These are phyloP conservation scores for Percina caprodes DNA, from an alignment of 2,113 vertebrate genomes.

Conservation along the genomic window DNA sequence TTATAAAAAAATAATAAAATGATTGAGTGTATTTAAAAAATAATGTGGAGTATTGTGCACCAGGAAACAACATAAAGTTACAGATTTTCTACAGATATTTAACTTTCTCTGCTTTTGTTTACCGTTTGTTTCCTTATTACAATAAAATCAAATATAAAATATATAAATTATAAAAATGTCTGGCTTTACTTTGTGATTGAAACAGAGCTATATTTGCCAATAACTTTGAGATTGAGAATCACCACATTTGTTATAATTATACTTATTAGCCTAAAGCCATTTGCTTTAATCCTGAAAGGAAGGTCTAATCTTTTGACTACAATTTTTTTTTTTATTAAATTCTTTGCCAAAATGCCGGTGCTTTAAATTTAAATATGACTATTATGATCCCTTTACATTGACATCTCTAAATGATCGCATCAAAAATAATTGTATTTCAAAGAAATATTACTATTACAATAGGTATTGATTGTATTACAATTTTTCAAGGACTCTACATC, in stretches of 20 bases:
- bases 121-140: background rate
- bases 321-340: too few relatives aligned
- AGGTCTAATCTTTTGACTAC: background rate
- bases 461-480: too few relatives aligned
- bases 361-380: background rate
- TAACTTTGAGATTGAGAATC: too few relatives aligned
- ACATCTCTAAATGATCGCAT: background rate
- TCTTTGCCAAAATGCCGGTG: background rate
- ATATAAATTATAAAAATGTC: too few relatives aligned
- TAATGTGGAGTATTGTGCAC: background rate
- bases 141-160: background rate
- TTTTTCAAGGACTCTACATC: background rate
- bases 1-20: background rate
- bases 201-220: too few relatives aligned
- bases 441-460: too few relatives aligned
- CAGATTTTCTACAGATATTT: conserved; percentile 2
- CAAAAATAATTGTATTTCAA: background rate
- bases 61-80: background rate
- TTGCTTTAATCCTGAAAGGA: background rate
- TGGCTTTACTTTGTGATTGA: background rate
- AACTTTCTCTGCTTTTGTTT: background rate
- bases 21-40: background rate
- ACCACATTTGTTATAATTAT: too few relatives aligned
- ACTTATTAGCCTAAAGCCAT: background rate
- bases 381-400: background rate